Conservation (phyloP, 2,888 invertebrate species). For the Andrena dorsata region DNA sequence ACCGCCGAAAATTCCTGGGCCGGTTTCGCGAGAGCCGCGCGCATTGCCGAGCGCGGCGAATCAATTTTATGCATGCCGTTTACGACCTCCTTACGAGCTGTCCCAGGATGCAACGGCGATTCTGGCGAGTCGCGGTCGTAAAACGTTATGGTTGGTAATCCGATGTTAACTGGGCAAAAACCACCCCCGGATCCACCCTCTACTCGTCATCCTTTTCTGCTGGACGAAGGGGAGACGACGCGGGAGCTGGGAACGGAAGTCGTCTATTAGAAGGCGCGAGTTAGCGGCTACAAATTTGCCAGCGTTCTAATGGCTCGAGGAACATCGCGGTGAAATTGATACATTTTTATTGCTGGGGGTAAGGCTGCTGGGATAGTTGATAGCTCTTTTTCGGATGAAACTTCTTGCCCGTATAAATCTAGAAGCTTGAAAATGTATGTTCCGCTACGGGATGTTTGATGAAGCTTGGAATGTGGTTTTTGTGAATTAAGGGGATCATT, state of each 20-base stretch:
- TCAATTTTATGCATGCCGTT: conserved; percentile 79
- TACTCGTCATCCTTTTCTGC: not conserved
- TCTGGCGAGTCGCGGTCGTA: conserved; percentile 59
- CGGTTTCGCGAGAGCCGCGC: conserved; percentile 48
- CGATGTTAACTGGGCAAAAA: conserved; percentile 68
- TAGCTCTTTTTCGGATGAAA: not conserved
- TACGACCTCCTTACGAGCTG: conserved; percentile 75
- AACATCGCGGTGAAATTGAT: conserved; percentile 12
- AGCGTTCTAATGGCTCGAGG: conserved; percentile 23
- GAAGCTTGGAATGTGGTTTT: too few relatives aligned
- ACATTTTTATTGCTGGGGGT: conserved; percentile 10
- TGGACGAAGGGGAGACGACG: not conserved
- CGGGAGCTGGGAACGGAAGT: conserved; percentile 24
- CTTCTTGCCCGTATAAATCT: not conserved
- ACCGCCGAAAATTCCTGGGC: conserved; percentile 38
- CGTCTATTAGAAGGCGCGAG: conserved; percentile 21
- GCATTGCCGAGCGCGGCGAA: conserved; percentile 68
- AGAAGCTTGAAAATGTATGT: not conserved
- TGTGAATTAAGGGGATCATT: too few relatives aligned
- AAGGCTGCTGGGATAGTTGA: not conserved
- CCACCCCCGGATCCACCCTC: conserved; percentile 29
- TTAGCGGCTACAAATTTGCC: conserved; percentile 13
- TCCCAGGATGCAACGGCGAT: conserved; percentile 61
- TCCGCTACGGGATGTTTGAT: too few relatives aligned
- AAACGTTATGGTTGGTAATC: conserved; percentile 70